phyloP scores from a whole-genome alignment of 2,888 invertebrate species.

The Girardia tigrina region DNA sequence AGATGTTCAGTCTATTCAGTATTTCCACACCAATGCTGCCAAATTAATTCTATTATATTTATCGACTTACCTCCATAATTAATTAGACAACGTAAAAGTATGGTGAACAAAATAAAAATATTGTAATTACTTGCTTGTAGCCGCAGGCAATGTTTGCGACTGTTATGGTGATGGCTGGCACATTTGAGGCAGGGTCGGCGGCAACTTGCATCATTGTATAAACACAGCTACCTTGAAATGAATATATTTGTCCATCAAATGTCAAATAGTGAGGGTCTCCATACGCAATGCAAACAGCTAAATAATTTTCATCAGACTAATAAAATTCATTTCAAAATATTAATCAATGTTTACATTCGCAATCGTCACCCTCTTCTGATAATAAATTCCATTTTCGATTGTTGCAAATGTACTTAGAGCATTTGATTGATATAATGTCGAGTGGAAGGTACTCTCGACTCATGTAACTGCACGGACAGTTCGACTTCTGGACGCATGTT shows the following conservation, averaged over 20 bases:
- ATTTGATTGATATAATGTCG: constrained; percentile 54
- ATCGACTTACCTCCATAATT: too few species aligned
- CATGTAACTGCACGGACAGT: constrained; percentile 42
- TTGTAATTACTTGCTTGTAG: constrained; percentile 51
- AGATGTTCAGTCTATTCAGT: too few species aligned
- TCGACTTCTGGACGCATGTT: constrained; percentile 40
- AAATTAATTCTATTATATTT: too few species aligned
- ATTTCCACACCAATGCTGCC: too few species aligned
- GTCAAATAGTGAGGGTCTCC: constrained; percentile 78
- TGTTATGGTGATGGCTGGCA: constrained; percentile 56
- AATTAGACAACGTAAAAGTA: too few species aligned
- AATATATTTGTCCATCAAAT: constrained; percentile 68
- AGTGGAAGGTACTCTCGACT: constrained; percentile 60
- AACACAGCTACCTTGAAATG: constrained; percentile 76
- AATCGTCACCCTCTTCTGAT: constrained; percentile 21
- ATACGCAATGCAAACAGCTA: constrained; percentile 69
- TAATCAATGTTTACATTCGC: constrained; percentile 32
- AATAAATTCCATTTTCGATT: constrained; percentile 29
- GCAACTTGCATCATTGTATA: constrained; percentile 59
- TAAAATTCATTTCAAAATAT: too few species aligned
- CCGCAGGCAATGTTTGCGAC: constrained; percentile 74
- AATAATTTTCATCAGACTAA: too few species aligned
- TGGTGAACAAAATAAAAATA: too few species aligned
- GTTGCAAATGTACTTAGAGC: constrained; percentile 26
- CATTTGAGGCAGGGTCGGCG: background rate